These are phyloP conservation scores for Carpatolechia fugitivella DNA, from an alignment of 2,888 invertebrate genomes.

Conservation along the genomic window DNA sequence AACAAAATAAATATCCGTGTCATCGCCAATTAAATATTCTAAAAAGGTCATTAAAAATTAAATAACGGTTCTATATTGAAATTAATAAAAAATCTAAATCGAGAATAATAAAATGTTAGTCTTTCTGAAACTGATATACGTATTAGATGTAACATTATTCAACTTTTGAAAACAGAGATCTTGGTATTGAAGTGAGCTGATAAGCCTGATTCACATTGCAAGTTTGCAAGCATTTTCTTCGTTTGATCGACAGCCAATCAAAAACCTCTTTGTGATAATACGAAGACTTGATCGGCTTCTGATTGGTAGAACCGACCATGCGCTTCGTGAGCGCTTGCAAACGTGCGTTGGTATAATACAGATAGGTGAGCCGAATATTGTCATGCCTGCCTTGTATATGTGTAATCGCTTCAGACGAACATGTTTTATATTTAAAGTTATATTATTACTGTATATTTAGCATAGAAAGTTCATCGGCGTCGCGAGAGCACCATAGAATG, in stretches of 20 bases:
- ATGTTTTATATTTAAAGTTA: conserved; percentile 62
- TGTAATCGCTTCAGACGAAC: conserved; percentile 66
- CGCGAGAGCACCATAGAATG: conserved; percentile 70
- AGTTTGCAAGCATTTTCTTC: background rate
- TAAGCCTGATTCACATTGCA: conserved; percentile 37
- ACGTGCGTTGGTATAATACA: background rate
- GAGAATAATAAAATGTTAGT: background rate
- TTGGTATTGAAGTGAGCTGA: conserved; percentile 48
- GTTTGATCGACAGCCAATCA: background rate
- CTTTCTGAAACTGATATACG: conserved; percentile 3
- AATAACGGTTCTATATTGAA: background rate
- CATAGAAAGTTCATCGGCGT: conserved; percentile 78
- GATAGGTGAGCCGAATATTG: conserved; percentile 40
- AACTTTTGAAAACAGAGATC: background rate
- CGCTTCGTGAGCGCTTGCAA: conserved; percentile 10
- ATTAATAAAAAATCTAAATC: background rate
- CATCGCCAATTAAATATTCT: background rate
- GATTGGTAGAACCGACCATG: background rate
- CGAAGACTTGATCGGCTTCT: background rate
- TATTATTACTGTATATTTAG: conserved; percentile 61
- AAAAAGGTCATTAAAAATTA: background rate
- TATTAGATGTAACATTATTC: conserved; percentile 3
- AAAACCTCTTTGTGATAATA: background rate
- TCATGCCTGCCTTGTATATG: conserved; percentile 70
- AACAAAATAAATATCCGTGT: conserved; percentile 1